A percentile compares a stretch with the other conserved stretches of the same genome.
Evolutionary conservation across 2,113 vertebrate species (phyloP).

Genomic region (Bos taurus): DNA sequence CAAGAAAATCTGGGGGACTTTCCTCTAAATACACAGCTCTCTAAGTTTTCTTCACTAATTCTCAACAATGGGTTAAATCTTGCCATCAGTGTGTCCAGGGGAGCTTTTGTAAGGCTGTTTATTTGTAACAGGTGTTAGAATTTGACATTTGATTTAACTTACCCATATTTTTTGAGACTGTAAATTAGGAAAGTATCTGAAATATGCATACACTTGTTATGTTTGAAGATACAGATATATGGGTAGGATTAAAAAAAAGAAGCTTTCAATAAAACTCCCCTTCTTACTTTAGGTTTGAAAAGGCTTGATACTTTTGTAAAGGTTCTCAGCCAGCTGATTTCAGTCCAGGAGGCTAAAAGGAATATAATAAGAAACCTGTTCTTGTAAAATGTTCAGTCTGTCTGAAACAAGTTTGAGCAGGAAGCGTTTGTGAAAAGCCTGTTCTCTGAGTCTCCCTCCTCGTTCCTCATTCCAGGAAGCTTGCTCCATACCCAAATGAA

Average conservation of each 20-base stretch:
- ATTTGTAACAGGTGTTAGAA: slow-evolving; percentile 37
- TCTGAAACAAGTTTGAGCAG: slow-evolving; percentile 48
- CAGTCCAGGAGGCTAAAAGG: slow-evolving; percentile 43
- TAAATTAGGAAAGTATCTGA: slow-evolving; percentile 58
- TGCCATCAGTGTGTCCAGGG: not conserved
- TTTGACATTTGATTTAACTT: slow-evolving; percentile 46
- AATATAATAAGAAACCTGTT: slow-evolving; percentile 59
- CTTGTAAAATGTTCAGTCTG: slow-evolving; percentile 53
- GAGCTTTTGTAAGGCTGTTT: slow-evolving; percentile 43
- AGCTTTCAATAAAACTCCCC: slow-evolving; percentile 33
- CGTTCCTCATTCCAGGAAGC: not conserved
- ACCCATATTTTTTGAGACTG: slow-evolving; percentile 22
- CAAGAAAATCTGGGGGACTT: not conserved
- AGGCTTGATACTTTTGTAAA: slow-evolving; percentile 38
- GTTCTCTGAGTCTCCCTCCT: not conserved
- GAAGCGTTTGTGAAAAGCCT: slow-evolving; percentile 46
- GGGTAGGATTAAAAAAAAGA: not conserved
- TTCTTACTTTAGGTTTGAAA: slow-evolving; percentile 46
- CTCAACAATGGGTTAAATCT: not conserved
- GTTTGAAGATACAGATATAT: not conserved
- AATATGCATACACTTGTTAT: slow-evolving; percentile 41
- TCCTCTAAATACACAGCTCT: not conserved
- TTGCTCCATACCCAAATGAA: slow-evolving; percentile 3
- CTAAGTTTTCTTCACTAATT: not conserved
- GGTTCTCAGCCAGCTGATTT: slow-evolving; percentile 58